A percentile compares a stretch with the other conserved stretches of the same genome.
Evolutionary conservation across 2,888 invertebrate species (phyloP).

Genomic region (Onthophagus sagittarius): DNA sequence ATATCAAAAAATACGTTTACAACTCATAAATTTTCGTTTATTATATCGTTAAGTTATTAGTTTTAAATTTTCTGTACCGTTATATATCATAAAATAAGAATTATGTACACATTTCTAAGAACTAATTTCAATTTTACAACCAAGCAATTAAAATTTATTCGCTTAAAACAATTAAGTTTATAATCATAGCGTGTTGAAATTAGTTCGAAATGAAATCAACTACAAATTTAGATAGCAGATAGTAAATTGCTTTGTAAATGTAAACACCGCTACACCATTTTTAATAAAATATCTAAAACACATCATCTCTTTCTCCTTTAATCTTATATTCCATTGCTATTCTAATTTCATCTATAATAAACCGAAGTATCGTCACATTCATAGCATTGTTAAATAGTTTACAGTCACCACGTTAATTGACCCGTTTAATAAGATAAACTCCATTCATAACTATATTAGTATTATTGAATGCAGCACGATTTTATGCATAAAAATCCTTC

Average conservation of each 20-base stretch:
- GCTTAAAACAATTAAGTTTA: background rate
- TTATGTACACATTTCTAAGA: too few species aligned
- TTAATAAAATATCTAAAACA: background rate
- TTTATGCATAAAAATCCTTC: background rate
- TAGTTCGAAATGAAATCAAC: background rate
- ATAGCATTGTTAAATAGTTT: background rate
- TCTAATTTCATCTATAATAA: background rate
- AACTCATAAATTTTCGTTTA: too few species aligned
- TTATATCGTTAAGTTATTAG: too few species aligned
- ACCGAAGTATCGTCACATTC: too few species aligned
- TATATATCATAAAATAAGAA: too few species aligned
- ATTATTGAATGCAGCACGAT: too few species aligned
- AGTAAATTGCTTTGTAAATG: background rate
- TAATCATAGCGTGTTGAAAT: background rate
- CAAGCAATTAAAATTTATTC: background rate
- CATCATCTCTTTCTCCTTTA: too few species aligned
- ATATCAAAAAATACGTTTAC: too few species aligned
- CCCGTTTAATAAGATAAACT: background rate
- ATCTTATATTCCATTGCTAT: too few species aligned
- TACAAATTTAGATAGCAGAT: background rate
- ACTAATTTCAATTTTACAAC: too few species aligned
- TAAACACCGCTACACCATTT: background rate
- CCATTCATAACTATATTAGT: background rate
- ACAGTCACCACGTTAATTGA: background rate
- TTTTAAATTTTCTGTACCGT: too few species aligned